These are phyloP conservation scores for Aphaenogaster floridana DNA, from an alignment of 1,140 invertebrate genomes.

Conservation along the genomic window DNA sequence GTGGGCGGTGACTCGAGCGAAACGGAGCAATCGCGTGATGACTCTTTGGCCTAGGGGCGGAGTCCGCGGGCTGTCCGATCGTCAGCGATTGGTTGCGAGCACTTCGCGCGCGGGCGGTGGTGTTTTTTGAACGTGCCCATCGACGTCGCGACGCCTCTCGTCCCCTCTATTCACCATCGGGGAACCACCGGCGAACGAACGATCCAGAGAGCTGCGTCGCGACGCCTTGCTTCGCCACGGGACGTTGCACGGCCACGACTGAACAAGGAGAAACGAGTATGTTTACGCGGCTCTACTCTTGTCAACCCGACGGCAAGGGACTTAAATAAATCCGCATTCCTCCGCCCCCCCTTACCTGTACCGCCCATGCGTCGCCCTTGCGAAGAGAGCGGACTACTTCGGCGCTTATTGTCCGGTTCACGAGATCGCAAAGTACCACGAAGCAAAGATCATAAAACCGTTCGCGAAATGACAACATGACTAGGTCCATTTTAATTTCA, in stretches of 20 bases:
- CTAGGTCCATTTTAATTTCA: not conserved
- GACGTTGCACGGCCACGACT: constrained; percentile 65
- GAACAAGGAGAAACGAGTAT: constrained; percentile 84
- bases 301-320: constrained; percentile 84
- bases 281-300: constrained; percentile 87
- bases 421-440: constrained; percentile 58
- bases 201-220: constrained; percentile 39
- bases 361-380: constrained; percentile 46
- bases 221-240: constrained; percentile 41
- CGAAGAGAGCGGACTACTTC: constrained; percentile 63
- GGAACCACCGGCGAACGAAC: constrained; percentile 58
- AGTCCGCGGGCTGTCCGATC: not conserved
- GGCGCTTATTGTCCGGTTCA: constrained; percentile 60
- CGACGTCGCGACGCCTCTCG: constrained; percentile 58
- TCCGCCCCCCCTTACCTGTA: constrained; percentile 48
- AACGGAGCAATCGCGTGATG: constrained; percentile 65
- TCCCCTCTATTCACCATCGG: constrained; percentile 46
- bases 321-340: constrained; percentile 86
- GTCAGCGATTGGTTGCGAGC: constrained; percentile 62
- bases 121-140: constrained; percentile 63
- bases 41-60: constrained; percentile 35
- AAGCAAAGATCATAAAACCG: constrained; percentile 33
- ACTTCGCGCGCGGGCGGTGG: constrained; percentile 68
- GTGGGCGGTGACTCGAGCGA: constrained; percentile 44
- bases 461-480: constrained; percentile 10